These are phyloP conservation scores for Chymomyza procnemis DNA, from an alignment of 2,888 invertebrate genomes.

Conservation along the genomic window DNA sequence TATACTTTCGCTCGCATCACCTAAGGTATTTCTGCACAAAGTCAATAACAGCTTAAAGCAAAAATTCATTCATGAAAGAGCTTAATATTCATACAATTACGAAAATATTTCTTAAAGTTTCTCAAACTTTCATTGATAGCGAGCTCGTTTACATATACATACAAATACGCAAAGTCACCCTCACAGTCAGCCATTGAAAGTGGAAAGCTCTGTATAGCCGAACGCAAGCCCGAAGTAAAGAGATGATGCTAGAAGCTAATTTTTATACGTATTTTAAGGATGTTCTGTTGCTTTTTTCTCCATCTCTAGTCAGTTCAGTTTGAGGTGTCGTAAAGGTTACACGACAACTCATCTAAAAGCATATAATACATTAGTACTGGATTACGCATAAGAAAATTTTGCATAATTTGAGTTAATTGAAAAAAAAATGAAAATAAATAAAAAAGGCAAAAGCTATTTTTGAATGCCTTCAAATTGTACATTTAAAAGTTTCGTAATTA, in stretches of 20 bases:
- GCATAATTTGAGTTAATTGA: constrained; percentile 4
- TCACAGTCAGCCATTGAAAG: background rate
- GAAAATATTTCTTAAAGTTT: background rate
- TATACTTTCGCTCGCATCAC: background rate
- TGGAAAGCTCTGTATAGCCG: background rate
- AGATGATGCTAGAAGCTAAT: background rate
- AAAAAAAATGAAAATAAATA: background rate
- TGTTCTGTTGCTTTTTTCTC: background rate
- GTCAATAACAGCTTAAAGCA: background rate
- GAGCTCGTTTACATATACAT: background rate
- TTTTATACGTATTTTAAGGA: background rate
- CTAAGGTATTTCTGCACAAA: no score
- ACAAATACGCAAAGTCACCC: background rate
- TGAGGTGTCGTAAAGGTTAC: background rate
- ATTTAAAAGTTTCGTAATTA: background rate
- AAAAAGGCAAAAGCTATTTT: background rate
- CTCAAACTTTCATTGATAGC: background rate
- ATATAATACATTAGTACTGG: background rate
- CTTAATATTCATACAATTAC: background rate
- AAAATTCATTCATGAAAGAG: constrained; percentile 10
- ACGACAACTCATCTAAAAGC: background rate
- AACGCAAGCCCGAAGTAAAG: background rate
- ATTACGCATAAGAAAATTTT: constrained; percentile 6
- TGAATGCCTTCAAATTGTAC: background rate
- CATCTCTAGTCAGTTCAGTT: background rate